These are phyloP conservation scores for Conopomorpha cramerella DNA, from an alignment of 1,140 invertebrate species.

Conservation along the genomic window DNA sequence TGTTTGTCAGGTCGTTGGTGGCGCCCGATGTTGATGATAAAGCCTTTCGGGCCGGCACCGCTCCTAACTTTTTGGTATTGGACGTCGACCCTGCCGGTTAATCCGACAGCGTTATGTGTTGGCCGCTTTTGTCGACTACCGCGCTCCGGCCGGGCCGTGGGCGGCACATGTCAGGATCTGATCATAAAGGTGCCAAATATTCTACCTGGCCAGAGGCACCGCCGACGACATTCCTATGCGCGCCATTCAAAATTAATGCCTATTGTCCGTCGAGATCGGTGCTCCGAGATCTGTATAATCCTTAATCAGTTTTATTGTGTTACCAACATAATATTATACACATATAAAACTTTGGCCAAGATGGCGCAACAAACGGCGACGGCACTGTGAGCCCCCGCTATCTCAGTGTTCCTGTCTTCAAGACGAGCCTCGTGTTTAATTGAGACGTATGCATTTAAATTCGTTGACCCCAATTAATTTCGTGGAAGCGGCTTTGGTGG, in stretches of 20 bases:
- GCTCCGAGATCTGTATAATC: too few relatives aligned
- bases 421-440: slow-evolving; percentile 24
- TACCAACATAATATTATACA: too few relatives aligned
- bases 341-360: too few relatives aligned
- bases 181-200: slow-evolving; percentile 56
- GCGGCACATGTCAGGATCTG: slow-evolving; percentile 52
- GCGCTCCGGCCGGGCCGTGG: slow-evolving; percentile 51
- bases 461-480: slow-evolving; percentile 54
- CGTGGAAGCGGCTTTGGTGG: slow-evolving; percentile 37
- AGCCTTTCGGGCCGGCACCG: slow-evolving; percentile 34
- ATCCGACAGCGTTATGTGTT: slow-evolving; percentile 51
- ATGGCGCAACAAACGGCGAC: background rate
- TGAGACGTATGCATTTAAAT: slow-evolving; percentile 49
- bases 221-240: slow-evolving; percentile 45
- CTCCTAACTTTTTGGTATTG: slow-evolving; percentile 52
- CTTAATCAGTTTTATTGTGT: too few relatives aligned
- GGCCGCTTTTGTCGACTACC: slow-evolving; percentile 52
- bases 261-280: too few relatives aligned
- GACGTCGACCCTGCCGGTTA: slow-evolving; percentile 25
- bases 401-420: slow-evolving; percentile 1
- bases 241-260: slow-evolving; percentile 49
- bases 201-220: slow-evolving; percentile 44
- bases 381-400: background rate
- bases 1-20: slow-evolving; percentile 20
- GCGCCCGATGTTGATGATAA: slow-evolving; percentile 26